These are phyloP conservation scores for Sarcophaga rosellei DNA, from an alignment of 2,888 invertebrate genomes.

Conservation along the genomic window DNA sequence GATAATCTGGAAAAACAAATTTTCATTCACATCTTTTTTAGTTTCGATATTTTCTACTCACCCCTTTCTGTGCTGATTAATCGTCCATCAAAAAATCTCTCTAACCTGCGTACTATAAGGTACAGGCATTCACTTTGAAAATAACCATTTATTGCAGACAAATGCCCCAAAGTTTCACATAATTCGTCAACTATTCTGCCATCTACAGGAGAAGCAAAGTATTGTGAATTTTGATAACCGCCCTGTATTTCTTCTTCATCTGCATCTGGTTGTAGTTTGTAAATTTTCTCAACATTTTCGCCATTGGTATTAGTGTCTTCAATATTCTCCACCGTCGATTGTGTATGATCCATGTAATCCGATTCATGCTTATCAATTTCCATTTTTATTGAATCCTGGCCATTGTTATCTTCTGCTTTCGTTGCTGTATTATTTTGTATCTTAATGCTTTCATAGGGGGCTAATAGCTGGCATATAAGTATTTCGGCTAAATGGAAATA, in stretches of 20 bases:
- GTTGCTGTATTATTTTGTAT: slow-evolving; percentile 52
- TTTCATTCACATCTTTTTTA: background rate
- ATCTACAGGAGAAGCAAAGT: slow-evolving; percentile 77
- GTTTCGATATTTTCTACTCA: slow-evolving; percentile 45
- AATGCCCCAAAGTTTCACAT: slow-evolving; percentile 78
- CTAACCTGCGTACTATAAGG: slow-evolving; percentile 75
- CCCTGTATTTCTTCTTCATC: slow-evolving; percentile 72
- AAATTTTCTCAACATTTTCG: slow-evolving; percentile 73
- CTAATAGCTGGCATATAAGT: slow-evolving; percentile 78
- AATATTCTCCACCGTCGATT: slow-evolving; percentile 36
- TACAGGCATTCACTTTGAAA: slow-evolving; percentile 79
- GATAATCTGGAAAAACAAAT: slow-evolving; percentile 74
- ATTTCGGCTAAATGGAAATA: slow-evolving; percentile 79
- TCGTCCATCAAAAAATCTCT: slow-evolving; percentile 76
- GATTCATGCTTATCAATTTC: slow-evolving; percentile 69
- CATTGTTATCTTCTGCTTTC: slow-evolving; percentile 26
- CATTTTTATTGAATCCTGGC: slow-evolving; percentile 69
- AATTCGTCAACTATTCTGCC: slow-evolving; percentile 74
- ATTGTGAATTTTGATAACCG: slow-evolving; percentile 72
- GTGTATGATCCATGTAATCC: slow-evolving; percentile 39
- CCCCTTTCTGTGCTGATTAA: slow-evolving; percentile 74
- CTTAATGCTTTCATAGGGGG: slow-evolving; percentile 78
- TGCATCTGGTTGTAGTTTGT: slow-evolving; percentile 74
- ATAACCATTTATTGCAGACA: slow-evolving; percentile 77
- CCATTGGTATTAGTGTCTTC: slow-evolving; percentile 1